Base-by-base conservation (phyloP, 1,140 invertebrate genomes). In the Arctopsyche grandis region DNA sequence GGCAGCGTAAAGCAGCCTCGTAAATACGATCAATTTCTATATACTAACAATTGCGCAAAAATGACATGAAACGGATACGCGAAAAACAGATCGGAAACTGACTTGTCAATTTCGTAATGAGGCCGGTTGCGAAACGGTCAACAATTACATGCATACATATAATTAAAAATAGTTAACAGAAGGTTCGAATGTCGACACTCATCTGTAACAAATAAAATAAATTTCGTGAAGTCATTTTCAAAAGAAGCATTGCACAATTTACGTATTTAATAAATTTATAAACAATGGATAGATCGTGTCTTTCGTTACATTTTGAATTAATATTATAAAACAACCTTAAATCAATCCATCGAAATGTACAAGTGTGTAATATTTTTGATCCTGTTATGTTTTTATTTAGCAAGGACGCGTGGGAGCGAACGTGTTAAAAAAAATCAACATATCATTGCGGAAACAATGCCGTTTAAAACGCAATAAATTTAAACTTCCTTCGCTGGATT, bases 341-440 rank as follows among this genome's bases (percentile, higher is more conserved):
- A 60, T 60, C 56, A 60, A 21, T 19, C 56, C 9, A 60, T 60
- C 19, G 56, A 19, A 10, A 60, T 60, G 5, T 3, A 60, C 16
- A 16, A 60, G 0, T 38, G 29, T 38, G 29, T 38, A 38, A 60
- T 19, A 60, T 19, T 21, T 19, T 60, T 9, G 56, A 60, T 60
- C 5, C 16, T 19, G 16, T 9, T 21, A 19, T 21, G 5, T 1
- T 19, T 16, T 19, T 60, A 5, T 60, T 60, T 21, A 60, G 14
- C 56, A 21, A 16, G 16, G 16, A 60, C 56, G 16, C 16, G 56
- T 60, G 56, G n/a, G 56, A 38, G 56, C 21, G 63, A 66, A 66
- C 63, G 63, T 26, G 56, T 60, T 60, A 60, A 60, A 60, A n/a
- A n/a, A 66, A 66, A 0, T 66, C 22, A 22, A 12, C 21, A 66